Conservation (phyloP, 2,888 invertebrate genomes). For the Brachyopa scutellaris region DNA sequence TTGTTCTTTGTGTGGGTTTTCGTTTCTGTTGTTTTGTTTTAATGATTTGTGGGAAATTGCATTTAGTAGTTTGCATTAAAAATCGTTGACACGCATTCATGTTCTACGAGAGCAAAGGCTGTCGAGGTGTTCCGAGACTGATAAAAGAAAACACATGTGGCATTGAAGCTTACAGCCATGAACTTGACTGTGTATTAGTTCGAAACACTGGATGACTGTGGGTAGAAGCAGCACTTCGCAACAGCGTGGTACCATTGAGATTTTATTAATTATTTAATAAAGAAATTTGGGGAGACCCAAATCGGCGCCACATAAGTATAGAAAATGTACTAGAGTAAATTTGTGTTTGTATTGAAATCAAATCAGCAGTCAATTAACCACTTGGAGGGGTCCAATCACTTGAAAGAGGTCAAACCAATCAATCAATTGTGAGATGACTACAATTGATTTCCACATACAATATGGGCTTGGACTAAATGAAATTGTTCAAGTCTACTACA, state of each 20-base stretch:
- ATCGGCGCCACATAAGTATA: no score
- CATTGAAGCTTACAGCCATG: conserved; percentile 50
- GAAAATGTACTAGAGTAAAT: not conserved
- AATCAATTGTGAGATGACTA: conserved; percentile 12
- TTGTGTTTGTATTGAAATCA: conserved; percentile 4
- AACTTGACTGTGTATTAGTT: conserved; percentile 56
- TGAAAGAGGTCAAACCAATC: conserved; percentile 58
- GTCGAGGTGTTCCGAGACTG: not conserved
- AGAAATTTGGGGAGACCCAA: no score
- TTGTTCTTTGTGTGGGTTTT: conserved; percentile 30
- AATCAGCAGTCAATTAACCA: conserved; percentile 37
- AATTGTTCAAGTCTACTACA: not conserved
- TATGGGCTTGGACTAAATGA: not conserved
- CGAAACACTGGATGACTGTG: conserved; percentile 5
- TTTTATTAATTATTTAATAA: conserved; percentile 8
- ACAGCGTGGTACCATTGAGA: not conserved
- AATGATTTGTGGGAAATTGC: conserved; percentile 40
- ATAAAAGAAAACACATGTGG: conserved; percentile 15
- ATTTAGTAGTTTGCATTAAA: conserved; percentile 34
- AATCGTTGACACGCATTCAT: conserved; percentile 25
- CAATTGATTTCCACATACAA: conserved; percentile 27
- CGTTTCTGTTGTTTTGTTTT: conserved; percentile 15
- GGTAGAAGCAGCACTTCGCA: not conserved
- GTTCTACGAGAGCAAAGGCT: conserved; percentile 2
- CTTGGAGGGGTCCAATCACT: conserved; percentile 24